Evolutionary conservation across 2,113 vertebrate species (phyloP).

Genomic region (Gorsachius goisagi): DNA sequence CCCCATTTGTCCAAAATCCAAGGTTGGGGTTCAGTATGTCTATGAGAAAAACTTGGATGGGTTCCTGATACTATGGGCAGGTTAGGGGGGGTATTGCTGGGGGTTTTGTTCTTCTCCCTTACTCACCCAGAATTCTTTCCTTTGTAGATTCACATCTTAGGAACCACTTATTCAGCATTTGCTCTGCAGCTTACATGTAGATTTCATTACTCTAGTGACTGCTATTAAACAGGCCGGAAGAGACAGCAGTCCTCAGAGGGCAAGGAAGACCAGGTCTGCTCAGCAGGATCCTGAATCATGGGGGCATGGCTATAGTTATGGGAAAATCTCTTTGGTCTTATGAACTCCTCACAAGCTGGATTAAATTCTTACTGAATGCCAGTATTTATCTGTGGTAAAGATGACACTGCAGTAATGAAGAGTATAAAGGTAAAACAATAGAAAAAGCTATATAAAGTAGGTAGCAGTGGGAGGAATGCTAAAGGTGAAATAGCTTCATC

Average conservation of each 20-base stretch:
- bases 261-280: background rate
- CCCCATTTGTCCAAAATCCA: background rate
- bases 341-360: background rate
- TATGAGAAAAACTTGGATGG: background rate
- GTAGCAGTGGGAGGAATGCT: background rate
- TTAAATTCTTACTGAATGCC: background rate
- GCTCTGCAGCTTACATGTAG: background rate
- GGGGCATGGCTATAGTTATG: background rate
- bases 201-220: background rate
- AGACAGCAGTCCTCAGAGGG: background rate
- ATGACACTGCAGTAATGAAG: background rate
- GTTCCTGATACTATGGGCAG: background rate
- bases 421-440: background rate
- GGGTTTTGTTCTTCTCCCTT: background rate
- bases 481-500: background rate
- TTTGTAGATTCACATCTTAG: background rate
- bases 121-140: background rate
- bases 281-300: accelerated
- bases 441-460: background rate
- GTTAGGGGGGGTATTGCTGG: background rate
- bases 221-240: background rate
- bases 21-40: background rate
- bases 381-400: background rate
- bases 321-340: background rate
- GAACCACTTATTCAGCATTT: background rate